phyloP scores from a whole-genome alignment of 2,797 vertebrate species.

The Cryptoprocta ferox region DNA sequence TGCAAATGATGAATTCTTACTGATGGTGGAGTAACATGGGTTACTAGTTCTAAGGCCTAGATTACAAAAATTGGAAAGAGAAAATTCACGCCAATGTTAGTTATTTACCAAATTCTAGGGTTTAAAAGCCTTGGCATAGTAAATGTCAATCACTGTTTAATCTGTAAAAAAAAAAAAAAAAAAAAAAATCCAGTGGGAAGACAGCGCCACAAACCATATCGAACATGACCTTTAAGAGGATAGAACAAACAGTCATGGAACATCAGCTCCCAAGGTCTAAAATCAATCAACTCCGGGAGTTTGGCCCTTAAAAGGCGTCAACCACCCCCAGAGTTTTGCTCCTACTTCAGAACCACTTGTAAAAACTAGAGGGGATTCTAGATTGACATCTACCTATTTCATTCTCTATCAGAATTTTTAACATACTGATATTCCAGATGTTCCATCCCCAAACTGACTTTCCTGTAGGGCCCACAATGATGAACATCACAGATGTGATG shows the following conservation, averaged over 20 bases:
- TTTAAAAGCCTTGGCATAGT: neutral
- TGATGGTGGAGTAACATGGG: neutral
- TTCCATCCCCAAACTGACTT: neutral
- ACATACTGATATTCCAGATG: neutral
- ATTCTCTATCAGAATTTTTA: neutral
- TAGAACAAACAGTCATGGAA: fast-evolving
- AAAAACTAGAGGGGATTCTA: neutral
- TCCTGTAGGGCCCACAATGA: neutral
- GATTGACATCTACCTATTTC: neutral
- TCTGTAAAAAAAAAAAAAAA: neutral
- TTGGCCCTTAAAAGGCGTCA: neutral
- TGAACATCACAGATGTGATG: neutral
- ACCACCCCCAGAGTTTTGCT: neutral
- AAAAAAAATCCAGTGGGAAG: neutral
- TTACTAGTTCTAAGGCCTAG: neutral
- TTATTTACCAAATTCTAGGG: neutral
- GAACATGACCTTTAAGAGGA: neutral
- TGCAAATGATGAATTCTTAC: neutral
- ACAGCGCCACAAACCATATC: neutral
- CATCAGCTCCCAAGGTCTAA: neutral
- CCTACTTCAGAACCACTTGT: neutral
- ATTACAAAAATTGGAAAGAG: neutral
- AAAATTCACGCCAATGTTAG: neutral
- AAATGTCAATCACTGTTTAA: neutral
- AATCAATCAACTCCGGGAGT: neutral